phyloP scores from a whole-genome alignment of 2,797 vertebrate genomes.

The Aselliscus stoliczkanus region DNA sequence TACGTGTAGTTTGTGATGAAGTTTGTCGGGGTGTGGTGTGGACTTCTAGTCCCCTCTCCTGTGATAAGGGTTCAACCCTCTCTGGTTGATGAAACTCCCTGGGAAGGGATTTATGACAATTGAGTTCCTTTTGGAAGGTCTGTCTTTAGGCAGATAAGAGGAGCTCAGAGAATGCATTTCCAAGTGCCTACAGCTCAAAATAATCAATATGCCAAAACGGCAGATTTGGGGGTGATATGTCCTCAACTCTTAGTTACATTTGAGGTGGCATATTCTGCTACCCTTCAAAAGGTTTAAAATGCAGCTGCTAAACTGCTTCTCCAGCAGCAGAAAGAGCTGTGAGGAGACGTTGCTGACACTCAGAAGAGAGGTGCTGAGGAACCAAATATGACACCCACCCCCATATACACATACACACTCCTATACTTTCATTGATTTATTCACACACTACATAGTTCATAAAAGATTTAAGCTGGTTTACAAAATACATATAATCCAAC shows the following conservation, averaged over 20 bases:
- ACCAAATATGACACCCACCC: not conserved
- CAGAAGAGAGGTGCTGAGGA: not conserved
- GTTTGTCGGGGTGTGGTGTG: not conserved
- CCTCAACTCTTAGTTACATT: not conserved
- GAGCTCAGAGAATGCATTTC: not conserved
- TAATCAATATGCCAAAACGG: not conserved
- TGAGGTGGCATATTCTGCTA: not conserved
- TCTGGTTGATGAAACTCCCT: not conserved
- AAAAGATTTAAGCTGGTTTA: not conserved
- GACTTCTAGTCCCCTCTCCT: not conserved
- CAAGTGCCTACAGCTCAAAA: not conserved
- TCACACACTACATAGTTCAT: not conserved
- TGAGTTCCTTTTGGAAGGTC: not conserved
- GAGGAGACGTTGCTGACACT: not conserved
- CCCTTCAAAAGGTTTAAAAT: not conserved
- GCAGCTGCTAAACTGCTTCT: not conserved
- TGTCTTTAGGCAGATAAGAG: not conserved
- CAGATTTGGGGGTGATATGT: not conserved
- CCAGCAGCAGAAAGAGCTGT: not conserved
- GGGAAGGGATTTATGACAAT: not conserved
- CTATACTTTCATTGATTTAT: not conserved
- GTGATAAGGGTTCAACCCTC: not conserved
- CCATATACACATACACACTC: not conserved
- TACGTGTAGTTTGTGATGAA: not conserved
- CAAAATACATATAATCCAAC: not conserved